phyloP scores from a whole-genome alignment of 1,140 invertebrate species.

The Zaprionus africanus region DNA sequence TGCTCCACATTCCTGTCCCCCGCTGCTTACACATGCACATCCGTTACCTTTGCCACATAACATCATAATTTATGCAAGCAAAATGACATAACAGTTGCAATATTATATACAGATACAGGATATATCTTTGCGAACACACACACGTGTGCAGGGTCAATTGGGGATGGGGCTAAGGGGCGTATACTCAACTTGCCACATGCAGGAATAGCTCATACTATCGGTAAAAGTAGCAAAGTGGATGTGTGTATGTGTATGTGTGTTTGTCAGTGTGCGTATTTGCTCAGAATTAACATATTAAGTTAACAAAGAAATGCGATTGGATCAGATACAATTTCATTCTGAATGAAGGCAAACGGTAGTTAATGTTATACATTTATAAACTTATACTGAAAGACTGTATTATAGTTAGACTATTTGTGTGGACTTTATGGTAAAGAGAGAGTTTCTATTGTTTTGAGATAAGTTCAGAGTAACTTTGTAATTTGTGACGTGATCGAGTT shows the following conservation, averaged over 20 bases:
- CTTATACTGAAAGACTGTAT: too few relatives aligned
- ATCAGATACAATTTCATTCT: neutral
- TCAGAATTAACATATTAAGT: slow-evolving; percentile 29
- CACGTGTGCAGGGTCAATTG: too few relatives aligned
- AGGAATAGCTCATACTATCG: neutral
- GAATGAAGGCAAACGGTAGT: neutral
- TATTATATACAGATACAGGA: slow-evolving; percentile 33
- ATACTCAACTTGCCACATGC: neutral
- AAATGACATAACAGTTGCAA: slow-evolving; percentile 57
- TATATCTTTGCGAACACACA: slow-evolving; percentile 15
- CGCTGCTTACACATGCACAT: slow-evolving; percentile 18
- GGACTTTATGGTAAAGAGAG: too few relatives aligned
- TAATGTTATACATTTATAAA: neutral
- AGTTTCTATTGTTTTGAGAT: too few relatives aligned
- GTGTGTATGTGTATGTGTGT: neutral
- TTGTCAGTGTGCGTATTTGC: neutral
- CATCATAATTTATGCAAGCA: slow-evolving; percentile 56
- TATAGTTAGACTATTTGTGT: too few relatives aligned
- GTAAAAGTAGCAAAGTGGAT: neutral
- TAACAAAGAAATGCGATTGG: slow-evolving; percentile 16
- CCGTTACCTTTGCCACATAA: slow-evolving; percentile 48
- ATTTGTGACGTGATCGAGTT: too few relatives aligned
- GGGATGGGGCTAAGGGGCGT: neutral
- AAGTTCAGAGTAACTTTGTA: too few relatives aligned
- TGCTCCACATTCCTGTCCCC: neutral